Conservation (phyloP, 2,797 vertebrate genomes). For the Myotis myotis region DNA sequence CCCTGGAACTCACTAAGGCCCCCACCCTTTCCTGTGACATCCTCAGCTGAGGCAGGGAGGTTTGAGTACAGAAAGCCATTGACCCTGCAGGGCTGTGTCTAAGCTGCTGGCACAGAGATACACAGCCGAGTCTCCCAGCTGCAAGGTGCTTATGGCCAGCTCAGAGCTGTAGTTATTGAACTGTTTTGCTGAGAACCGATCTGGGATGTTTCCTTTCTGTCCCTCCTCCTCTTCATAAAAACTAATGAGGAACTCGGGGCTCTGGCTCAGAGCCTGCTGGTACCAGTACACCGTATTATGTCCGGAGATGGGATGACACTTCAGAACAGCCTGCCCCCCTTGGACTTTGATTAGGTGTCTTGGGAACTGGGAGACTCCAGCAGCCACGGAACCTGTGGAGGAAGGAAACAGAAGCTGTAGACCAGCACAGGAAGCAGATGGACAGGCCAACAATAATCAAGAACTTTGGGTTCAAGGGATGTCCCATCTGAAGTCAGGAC, state of each 20-base stretch:
- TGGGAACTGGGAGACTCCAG: constrained; percentile 42
- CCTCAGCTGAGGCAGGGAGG: neutral
- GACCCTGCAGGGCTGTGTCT: constrained; percentile 60
- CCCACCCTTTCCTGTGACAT: rapidly evolving
- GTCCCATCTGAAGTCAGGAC: neutral
- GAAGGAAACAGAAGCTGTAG: neutral
- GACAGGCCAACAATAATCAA: neutral
- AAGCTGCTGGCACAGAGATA: constrained; percentile 64
- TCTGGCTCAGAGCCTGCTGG: constrained; percentile 46
- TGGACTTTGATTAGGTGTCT: constrained; percentile 10
- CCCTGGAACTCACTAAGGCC: too few species aligned
- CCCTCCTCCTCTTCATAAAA: neutral
- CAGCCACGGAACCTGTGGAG: neutral
- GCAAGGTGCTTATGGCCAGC: constrained; percentile 54
- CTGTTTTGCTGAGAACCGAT: neutral
- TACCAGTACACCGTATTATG: constrained; percentile 59
- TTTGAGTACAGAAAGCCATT: constrained; percentile 69
- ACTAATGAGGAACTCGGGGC: neutral
- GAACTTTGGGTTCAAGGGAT: neutral
- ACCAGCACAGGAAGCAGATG: rapidly evolving
- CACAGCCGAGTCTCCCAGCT: neutral
- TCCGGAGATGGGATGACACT: neutral
- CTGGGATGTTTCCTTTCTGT: rapidly evolving
- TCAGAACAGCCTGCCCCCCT: neutral
- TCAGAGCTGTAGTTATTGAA: rapidly evolving